Evolutionary conservation across 2,888 invertebrate genomes (phyloP).

Genomic region (Drosophila gaucha): DNA sequence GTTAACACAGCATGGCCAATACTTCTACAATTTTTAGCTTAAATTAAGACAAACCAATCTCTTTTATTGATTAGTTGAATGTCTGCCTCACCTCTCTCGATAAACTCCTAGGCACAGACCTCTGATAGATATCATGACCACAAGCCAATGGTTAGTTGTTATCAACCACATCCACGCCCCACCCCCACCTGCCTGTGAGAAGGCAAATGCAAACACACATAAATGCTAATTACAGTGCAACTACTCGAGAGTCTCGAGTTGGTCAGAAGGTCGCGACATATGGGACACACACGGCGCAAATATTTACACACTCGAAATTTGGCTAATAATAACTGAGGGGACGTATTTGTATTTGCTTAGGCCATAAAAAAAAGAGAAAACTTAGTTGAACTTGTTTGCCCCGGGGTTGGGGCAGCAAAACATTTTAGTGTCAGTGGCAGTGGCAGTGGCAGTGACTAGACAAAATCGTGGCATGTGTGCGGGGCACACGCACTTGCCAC

Average conservation of each 20-base stretch:
- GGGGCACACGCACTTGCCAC: constrained; percentile 47
- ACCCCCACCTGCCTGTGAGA: not conserved
- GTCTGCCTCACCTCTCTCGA: too few species aligned
- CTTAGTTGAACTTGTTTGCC: constrained; percentile 25
- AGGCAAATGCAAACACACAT: constrained; percentile 60
- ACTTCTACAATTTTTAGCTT: too few species aligned
- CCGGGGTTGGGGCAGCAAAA: constrained; percentile 15
- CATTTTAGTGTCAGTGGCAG: constrained; percentile 54
- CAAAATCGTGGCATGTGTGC: constrained; percentile 64
- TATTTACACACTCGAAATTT: constrained; percentile 65
- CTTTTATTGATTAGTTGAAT: too few species aligned
- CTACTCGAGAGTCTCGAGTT: constrained; percentile 29
- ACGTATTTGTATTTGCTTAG: constrained; percentile 47
- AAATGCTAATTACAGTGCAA: constrained; percentile 74
- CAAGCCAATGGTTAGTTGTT: constrained; percentile 6
- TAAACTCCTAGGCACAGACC: too few species aligned
- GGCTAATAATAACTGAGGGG: constrained; percentile 57
- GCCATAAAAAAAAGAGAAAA: constrained; percentile 33
- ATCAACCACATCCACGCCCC: not conserved
- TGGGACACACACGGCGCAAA: constrained; percentile 66
- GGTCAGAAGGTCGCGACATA: constrained; percentile 59
- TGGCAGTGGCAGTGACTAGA: constrained; percentile 16
- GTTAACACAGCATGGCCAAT: too few species aligned
- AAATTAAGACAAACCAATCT: too few species aligned
- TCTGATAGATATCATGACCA: constrained; percentile 3